Evolutionary conservation across 92 coral and sea anemone species (phyloP), one percentile per base, ranked within the genome.

Genomic region (Siderastrea siderea): DNA sequence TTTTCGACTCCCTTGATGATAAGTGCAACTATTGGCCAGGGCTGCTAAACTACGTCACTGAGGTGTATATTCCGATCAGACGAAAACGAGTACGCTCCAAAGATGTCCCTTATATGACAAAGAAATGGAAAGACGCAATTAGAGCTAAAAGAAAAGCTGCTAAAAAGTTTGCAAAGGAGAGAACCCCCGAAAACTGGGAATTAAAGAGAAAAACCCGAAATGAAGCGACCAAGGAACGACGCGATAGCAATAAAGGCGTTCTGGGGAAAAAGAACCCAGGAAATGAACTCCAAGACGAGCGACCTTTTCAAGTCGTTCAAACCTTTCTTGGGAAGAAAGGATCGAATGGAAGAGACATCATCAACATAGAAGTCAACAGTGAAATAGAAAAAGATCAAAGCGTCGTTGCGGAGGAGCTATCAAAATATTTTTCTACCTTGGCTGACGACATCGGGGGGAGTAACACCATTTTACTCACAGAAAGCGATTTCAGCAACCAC

Each of bases 381-480:
- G 75, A 72, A 72, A 72, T 84, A 50, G 81, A 70, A 83, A 74
- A 72, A 0, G 54, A 73, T 73, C 88, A 84, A 57, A 75, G 14
- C 5, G 81, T 84, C 48, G 88, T 84, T 47, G 80, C 88, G 43
- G 87, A 83, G 65, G 88, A 84, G 65, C 61, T 55, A 19, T 6
- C 81, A 54, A 57, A 61, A 26, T 84, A 84, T 66, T 84, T 84
- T 7, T 58, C 80, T 62, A 84, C 68, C 16, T 26, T 84, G 38
- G 80, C 88, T 14, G 81, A 84, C 16, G 78, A 71, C 54, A 72
- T 84, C 16, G 81, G 88, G 38, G 81, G 80, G 17, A 60, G 59
- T 38, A 71, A 54, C 48, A 55, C 78, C n/a, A 46, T 55, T 38
- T 66, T 46, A 17, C 49, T 48, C 47, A 48, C 64, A 48, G 45